These are phyloP conservation scores for Pectinophora gossypiella DNA, from an alignment of 1,140 invertebrate genomes.

Conservation along the genomic window DNA sequence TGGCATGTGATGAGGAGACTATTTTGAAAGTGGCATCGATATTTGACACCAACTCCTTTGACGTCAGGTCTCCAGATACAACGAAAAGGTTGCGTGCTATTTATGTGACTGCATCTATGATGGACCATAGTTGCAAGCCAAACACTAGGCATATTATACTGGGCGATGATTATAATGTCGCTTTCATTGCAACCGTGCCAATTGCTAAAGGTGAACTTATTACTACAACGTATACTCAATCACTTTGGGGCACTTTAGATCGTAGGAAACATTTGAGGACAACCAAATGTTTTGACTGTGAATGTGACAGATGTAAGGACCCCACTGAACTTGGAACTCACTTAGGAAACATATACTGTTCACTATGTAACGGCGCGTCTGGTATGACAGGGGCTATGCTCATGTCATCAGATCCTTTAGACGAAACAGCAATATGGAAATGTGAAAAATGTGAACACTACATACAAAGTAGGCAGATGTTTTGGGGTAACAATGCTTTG, in stretches of 20 bases:
- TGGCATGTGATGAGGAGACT: constrained; percentile 75
- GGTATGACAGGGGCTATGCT: constrained; percentile 60
- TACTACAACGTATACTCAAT: constrained; percentile 80
- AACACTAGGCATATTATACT: constrained; percentile 79
- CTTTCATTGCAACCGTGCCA: constrained; percentile 77
- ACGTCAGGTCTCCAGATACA: constrained; percentile 70
- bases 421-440: constrained; percentile 77
- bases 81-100: constrained; percentile 75
- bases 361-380: constrained; percentile 71
- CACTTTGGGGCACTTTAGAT: constrained; percentile 79
- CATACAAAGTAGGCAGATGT: constrained; percentile 75
- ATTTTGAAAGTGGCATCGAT: constrained; percentile 80
- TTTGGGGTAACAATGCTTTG: constrained; percentile 77
- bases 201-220: constrained; percentile 80
- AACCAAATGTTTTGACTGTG: constrained; percentile 81
- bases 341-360: constrained; percentile 79
- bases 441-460: constrained; percentile 78
- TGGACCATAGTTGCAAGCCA: constrained; percentile 80
- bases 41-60: constrained; percentile 81
- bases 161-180: constrained; percentile 73
- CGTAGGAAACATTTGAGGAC: constrained; percentile 77
- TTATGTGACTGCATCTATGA: constrained; percentile 78
- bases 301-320: constrained; percentile 78
- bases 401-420: constrained; percentile 77
- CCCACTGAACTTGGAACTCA: constrained; percentile 79